Evolutionary conservation across 2,113 vertebrate genomes (phyloP).

Genomic region (Trogon surrucura): DNA sequence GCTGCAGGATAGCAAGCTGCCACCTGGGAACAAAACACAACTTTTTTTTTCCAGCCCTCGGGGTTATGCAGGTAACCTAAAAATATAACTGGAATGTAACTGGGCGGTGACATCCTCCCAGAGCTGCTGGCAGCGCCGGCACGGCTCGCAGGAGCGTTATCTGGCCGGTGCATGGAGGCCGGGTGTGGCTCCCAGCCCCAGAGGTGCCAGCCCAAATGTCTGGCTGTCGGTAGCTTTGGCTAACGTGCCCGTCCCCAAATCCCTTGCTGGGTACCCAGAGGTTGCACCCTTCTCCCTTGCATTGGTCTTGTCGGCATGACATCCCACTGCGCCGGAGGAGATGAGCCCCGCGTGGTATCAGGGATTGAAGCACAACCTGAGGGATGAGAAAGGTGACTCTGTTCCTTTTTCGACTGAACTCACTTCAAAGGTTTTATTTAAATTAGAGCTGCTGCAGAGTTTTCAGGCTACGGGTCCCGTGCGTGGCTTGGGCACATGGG

Average conservation of each 20-base stretch:
- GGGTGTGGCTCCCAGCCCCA: neutral
- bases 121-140: neutral
- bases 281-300: neutral
- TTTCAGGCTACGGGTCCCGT: neutral
- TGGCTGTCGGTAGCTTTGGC: neutral
- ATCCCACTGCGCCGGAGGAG: neutral
- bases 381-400: neutral
- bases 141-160: neutral
- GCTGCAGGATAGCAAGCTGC: neutral
- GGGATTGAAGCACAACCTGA: rapidly evolving
- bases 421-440: neutral
- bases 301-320: neutral
- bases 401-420: neutral
- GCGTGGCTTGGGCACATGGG: rapidly evolving
- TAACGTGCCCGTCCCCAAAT: neutral
- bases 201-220: neutral
- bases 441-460: neutral
- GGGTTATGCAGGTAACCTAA: conserved; percentile 42
- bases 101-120: conserved; percentile 16
- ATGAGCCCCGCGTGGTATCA: rapidly evolving
- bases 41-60: neutral
- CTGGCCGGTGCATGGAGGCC: neutral
- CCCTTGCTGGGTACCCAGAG: neutral
- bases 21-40: neutral
- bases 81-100: neutral